Evolutionary conservation across 2,888 invertebrate genomes (phyloP), one percentile per base, ranked within the genome.

Genomic region (Caenorhabditis uteleia): DNA sequence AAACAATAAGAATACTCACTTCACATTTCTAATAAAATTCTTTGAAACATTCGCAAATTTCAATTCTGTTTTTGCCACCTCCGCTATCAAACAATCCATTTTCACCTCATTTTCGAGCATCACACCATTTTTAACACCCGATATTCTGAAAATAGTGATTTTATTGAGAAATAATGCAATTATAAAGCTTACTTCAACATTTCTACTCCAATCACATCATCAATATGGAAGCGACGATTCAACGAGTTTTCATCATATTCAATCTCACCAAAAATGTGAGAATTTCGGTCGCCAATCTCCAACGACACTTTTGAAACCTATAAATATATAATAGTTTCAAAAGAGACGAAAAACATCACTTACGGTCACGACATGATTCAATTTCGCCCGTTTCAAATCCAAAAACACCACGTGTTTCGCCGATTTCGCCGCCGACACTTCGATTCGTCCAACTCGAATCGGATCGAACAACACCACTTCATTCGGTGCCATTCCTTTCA

Each of bases 11-110:
- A 10, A 34, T 23, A 20, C 27, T 31, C 18, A 56, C 31, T 40
- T 48, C 5, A 58, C 25, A 39, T 38, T 46, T 10, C 36, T 40
- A 7, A 55, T 26, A 2, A 16, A 1, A 10, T 25, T 20, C 20
- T 47, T 50, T 4, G 47, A 29, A 3, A 33, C 20, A 43, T 72
- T 74, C 18, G 33, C 49, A 5, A 74, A 46, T 4, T 26, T 23
- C 25, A 73, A 29, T 20, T 48, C 47, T 8, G 55, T 44, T 10
- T 43, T 36, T 7, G 62, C 66, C n/a, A 73, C 62, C 53, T 74
- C 74, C 16, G 68, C 74, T 18, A 70, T 68, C 10, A 74, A 53
- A 50, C 71, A 71, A 12, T 62, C 48, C 2, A 68, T 47, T 10
- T 38, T 42, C 8, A 25, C 36, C 1, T n/a, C 25, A 0, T 42